These are phyloP conservation scores for Parnassius smintheus DNA, from an alignment of 2,888 invertebrate genomes.

Conservation along the genomic window DNA sequence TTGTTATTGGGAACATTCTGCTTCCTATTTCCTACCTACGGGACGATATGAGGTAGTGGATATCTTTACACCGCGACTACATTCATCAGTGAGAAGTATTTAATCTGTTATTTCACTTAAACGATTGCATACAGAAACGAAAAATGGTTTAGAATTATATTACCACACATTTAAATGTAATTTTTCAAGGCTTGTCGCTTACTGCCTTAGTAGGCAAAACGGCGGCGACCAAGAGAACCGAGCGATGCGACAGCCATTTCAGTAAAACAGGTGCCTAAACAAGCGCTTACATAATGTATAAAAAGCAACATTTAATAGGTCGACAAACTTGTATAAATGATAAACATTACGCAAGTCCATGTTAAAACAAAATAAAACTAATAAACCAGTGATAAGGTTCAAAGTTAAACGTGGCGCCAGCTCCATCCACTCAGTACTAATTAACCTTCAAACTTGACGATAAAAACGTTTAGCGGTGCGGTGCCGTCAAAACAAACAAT, in stretches of 20 bases:
- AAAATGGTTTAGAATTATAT: too few relatives aligned
- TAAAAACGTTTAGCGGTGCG: conserved; percentile 19
- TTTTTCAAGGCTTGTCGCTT: too few relatives aligned
- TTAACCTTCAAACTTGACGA: conserved; percentile 22
- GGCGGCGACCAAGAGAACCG: too few relatives aligned
- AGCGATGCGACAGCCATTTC: background rate
- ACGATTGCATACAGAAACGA: too few relatives aligned
- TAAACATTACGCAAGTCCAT: conserved; percentile 1
- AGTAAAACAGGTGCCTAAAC: conserved; percentile 6
- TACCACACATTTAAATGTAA: too few relatives aligned
- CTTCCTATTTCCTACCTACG: too few relatives aligned
- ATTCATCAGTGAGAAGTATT: too few relatives aligned
- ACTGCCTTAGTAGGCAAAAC: too few relatives aligned
- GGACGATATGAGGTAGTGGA: too few relatives aligned
- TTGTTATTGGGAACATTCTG: too few relatives aligned
- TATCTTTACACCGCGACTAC: too few relatives aligned
- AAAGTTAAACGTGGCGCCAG: background rate
- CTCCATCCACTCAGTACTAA: conserved; percentile 10
- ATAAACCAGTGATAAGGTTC: background rate
- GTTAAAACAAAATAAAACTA: background rate
- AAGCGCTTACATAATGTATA: background rate
- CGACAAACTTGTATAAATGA: conserved; percentile 23
- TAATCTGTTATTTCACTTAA: too few relatives aligned
- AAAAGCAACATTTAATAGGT: conserved; percentile 17
- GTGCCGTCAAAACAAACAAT: conserved; percentile 25